A percentile compares a stretch with the other conserved stretches of the same genome.
Conservation (phyloP, 1,140 invertebrate species). For the Spodoptera litura region DNA sequence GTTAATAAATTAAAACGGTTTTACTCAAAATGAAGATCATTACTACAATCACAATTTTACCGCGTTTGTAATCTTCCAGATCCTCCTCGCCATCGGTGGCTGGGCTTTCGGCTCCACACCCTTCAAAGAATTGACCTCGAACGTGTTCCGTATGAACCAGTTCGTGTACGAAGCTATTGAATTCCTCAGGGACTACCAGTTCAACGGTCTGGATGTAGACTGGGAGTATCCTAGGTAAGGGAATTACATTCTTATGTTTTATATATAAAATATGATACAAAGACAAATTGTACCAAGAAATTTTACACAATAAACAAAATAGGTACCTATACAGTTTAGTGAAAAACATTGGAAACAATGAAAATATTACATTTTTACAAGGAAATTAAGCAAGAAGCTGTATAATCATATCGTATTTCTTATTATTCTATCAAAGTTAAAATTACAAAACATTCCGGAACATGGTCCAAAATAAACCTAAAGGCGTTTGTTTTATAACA, state of each 20-base stretch:
- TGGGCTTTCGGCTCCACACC: constrained; percentile 97
- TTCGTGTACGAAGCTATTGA: constrained; percentile 98
- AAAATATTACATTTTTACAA: too few species aligned
- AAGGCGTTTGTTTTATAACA: neutral
- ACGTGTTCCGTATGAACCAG: constrained; percentile 96
- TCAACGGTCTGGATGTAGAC: constrained; percentile 98
- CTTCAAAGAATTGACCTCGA: constrained; percentile 96
- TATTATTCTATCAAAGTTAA: too few species aligned
- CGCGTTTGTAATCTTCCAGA: constrained; percentile 78
- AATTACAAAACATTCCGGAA: neutral
- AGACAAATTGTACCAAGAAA: too few species aligned
- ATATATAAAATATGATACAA: too few species aligned
- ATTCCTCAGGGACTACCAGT: constrained; percentile 95
- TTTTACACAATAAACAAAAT: too few species aligned
- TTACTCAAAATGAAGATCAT: too few species aligned
- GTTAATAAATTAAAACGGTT: too few species aligned
- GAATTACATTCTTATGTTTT: neutral
- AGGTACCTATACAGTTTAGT: too few species aligned
- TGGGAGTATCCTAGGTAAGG: constrained; percentile 96
- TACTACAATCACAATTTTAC: neutral
- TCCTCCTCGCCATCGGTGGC: constrained; percentile 96
- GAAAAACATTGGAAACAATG: too few species aligned
- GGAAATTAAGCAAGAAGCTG: too few species aligned
- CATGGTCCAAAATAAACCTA: neutral
- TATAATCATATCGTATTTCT: too few species aligned